Base-by-base conservation (phyloP, 2,113 vertebrate genomes). In the Chloropsis cyanopogon region DNA sequence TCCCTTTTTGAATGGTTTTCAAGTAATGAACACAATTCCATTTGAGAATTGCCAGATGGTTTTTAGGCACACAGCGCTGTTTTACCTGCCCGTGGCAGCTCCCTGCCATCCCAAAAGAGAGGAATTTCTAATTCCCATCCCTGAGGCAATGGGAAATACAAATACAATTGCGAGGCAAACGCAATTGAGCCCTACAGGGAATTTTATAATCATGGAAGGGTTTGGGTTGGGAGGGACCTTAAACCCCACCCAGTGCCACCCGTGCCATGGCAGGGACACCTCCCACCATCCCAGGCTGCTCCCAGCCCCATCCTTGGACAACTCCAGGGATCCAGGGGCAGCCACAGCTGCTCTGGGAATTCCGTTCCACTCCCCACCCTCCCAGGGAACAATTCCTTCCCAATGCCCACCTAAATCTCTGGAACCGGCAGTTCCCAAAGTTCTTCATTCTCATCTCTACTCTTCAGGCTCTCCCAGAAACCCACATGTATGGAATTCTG, bases 211-310 rank as follows among this genome's bases (percentile, higher is more conserved):
- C 23, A 8, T 53, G 63, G 72, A 33, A 53, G 23, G 39, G n/a
- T 7, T 47, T 65, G 83, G 72, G 12, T 1, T 61, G 23, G 54
- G 14, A 69, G 14, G 42, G 52, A 37, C 8, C 44, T 50, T 10
- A 22, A 64, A 65, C 7, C 22, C 14, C 50, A 54, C 33, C 46
- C 18, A 31, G 14, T 20, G 12, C n/a, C 49, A 33, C 11, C 16
- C 13, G 29, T 64, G n/a, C 39, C 42, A 64, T 4, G 49, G 49
- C 47, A 78, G 39, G 39, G 28, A 78, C 13, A 7, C 12, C 17
- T 35, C 4, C 50, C 76, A 49, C 49, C 2, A 0, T 7, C 14
- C 75, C 86, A 88, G n/a, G 21, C 0, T 41, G 25, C 35, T 56
- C 75, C 75, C 75, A 50, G 9, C 52, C 21, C 71, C 44, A 35